A percentile compares a stretch with the other conserved stretches of the same genome.
phyloP scores from a whole-genome alignment of 2,113 vertebrate genomes.

The Peromyscus californicus region DNA sequence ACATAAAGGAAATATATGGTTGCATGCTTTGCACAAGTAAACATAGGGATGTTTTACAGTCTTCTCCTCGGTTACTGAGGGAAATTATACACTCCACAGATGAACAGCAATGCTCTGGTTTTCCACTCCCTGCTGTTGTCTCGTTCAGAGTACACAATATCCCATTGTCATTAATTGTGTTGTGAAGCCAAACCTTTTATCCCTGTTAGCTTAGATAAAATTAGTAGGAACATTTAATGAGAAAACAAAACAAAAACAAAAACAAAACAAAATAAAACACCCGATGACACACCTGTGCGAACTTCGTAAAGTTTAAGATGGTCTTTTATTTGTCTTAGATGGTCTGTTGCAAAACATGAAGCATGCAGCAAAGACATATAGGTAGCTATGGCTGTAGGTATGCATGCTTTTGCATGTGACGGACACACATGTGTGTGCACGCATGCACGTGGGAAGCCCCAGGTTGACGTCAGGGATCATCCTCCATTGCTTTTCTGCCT shows the following conservation, averaged over 20 bases:
- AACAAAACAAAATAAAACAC: slow-evolving; percentile 17
- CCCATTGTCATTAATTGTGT: slow-evolving; percentile 29
- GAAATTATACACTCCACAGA: background rate
- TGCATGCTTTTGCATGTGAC: background rate
- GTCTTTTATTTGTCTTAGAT: background rate
- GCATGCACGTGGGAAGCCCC: background rate
- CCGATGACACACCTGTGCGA: background rate
- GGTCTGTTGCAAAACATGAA: background rate
- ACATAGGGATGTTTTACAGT: background rate
- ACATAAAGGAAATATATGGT: slow-evolving; percentile 21
- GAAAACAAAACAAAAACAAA: slow-evolving; percentile 29
- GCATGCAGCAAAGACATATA: too few species aligned
- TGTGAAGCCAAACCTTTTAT: slow-evolving; percentile 10
- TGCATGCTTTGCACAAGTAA: background rate
- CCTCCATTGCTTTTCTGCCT: background rate
- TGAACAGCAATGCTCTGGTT: background rate
- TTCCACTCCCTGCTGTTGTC: slow-evolving; percentile 8
- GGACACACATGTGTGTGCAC: background rate
- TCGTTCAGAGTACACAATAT: background rate
- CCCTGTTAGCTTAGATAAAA: slow-evolving; percentile 26
- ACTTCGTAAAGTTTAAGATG: background rate
- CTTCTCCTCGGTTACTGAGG: background rate
- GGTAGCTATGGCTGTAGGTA: background rate
- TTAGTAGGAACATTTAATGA: background rate
- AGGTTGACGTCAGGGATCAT: background rate